Base-by-base conservation (phyloP, 2,113 vertebrate species). In the Podarcis cretensis region DNA sequence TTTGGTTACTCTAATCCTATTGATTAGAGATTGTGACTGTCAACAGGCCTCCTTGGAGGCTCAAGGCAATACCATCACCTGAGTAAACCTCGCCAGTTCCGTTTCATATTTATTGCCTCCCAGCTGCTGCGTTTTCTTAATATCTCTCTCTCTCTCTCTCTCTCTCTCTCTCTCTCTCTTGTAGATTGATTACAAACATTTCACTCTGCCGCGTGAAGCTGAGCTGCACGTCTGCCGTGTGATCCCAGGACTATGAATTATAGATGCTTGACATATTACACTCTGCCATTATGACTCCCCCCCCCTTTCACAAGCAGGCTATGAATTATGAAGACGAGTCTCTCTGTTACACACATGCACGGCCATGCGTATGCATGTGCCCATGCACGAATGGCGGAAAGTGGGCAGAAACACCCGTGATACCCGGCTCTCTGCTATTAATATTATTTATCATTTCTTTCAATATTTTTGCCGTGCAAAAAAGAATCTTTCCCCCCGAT, bases 211-310 rank as follows among this genome's bases (percentile, higher is more conserved):
- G 83, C 83, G 85, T 87, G 79, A 88, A 85, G 95, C 88, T 84
- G 90, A 91, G 74, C 91, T 89, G 88, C 85, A 93, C 87, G 91
- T 90, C 68, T 81, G 87, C 71, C 90, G 87, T 89, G 91, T 92
- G 94, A 94, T 95, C 96, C 94, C 94, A 94, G 90, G 0, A 0
- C 73, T 87, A 96, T 96, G 94, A 95, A 95, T 96, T 96, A 96
- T 95, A 95, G 89, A 96, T 95, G 93, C 91, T 90, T 94, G 93
- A 95, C 94, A 92, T 95, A 96, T 93, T 94, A 95, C 95, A 95
- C 96, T 91, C 86, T 96, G 94, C 97, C 96, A 97, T 97, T 95
- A 95, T 93, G 95, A 92, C 96, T 92, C 96, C 35, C 35, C 25
- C 37, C 32, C 35, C 27, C 35, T 94, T 91, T 90, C 95, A 93